Conservation (phyloP, 2,888 invertebrate genomes). For the Candidula unifasciata region DNA sequence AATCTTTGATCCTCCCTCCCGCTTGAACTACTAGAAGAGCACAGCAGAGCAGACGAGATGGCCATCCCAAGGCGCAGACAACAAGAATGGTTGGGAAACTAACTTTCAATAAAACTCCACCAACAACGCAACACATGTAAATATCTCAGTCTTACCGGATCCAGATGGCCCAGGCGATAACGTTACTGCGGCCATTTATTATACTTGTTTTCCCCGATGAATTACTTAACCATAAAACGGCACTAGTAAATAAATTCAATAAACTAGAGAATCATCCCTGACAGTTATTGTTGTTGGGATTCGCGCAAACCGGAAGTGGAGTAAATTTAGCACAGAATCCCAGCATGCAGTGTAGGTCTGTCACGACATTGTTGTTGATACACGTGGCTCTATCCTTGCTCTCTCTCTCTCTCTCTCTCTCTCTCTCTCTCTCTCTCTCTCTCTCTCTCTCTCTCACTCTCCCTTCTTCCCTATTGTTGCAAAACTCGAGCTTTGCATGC, state of each 20-base stretch:
- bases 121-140: background rate
- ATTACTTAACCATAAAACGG: background rate
- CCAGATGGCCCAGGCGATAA: slow-evolving; percentile 72
- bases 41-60: too few relatives aligned
- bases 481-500: too few relatives aligned
- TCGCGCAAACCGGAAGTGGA: slow-evolving; percentile 26
- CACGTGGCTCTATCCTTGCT: background rate
- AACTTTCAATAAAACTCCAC: too few relatives aligned
- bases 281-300: background rate
- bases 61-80: background rate
- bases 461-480: too few relatives aligned
- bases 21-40: too few relatives aligned
- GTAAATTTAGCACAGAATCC: background rate
- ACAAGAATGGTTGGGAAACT: background rate
- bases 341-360: slow-evolving; percentile 20
- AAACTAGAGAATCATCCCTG: background rate
- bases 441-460: too few relatives aligned
- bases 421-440: too few relatives aligned
- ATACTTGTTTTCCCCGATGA: background rate
- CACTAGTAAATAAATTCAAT: background rate
- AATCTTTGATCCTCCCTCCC: too few relatives aligned
- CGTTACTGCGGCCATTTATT: slow-evolving; percentile 63
- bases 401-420: too few relatives aligned
- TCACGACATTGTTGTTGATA: slow-evolving; percentile 16
- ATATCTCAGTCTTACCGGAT: slow-evolving; percentile 25